Evolutionary conservation across 2,888 invertebrate genomes (phyloP), one percentile per base, ranked within the genome.

Genomic region (Phytoseiulus persimilis): DNA sequence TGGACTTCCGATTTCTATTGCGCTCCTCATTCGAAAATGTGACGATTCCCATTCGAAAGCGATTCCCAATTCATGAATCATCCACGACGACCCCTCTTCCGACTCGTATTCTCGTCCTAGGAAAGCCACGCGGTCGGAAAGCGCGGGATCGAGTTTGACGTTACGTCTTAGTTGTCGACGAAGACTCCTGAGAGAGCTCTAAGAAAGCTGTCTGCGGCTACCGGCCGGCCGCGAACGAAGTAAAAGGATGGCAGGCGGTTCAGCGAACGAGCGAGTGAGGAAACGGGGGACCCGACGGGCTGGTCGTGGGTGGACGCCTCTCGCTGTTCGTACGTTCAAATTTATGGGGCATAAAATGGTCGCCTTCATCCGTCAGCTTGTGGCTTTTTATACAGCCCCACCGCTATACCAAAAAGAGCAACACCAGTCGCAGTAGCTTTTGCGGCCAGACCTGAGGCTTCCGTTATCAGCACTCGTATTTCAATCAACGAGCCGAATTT

Each of bases 301-400:
- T 18, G 14, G 65, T 28, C 65, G 65, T 65, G 65, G 65, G 14
- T 65, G 65, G 65, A 65, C 65, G 65, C 65, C 65, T 65, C 65
- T 65, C 65, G 65, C 65, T 28, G 65, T 65, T 28, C 65, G 65
- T 65, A 28, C 65, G 65, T 65, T 65, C 65, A 65, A 65, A 65
- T 65, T 65, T 65, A 65, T 65, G 65, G 65, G 65, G 65, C 65
- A 65, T 65, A 65, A 65, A 65, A 65, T 65, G 65, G 65, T 65
- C 65, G 65, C 65, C 65, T 65, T 18, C 65, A 65, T 65, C 65
- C 65, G 65, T 65, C 65, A 65, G 65, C 65, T 65, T 65, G 65
- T 65, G 65, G 65, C 65, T 65, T 65, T 65, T 65, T 65, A 65
- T 65, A 65, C 65, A 65, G 18, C 23, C 65, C 65, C 2, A 65